Conservation (phyloP, 1,140 invertebrate genomes). For the Neocloeon triangulifer region DNA sequence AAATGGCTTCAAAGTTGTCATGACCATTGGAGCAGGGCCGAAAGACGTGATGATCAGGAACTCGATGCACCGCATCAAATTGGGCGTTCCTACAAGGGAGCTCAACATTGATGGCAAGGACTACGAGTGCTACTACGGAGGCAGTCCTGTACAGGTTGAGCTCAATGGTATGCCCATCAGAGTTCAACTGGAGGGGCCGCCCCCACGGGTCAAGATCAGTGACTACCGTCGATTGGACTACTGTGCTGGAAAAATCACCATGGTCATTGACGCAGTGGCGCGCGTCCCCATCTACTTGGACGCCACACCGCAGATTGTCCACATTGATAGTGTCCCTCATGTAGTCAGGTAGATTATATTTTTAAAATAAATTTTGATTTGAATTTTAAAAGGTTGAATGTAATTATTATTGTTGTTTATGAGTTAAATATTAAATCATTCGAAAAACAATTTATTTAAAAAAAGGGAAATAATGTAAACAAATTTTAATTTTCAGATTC, state of each 20-base stretch:
- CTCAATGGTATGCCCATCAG: slow-evolving; percentile 50
- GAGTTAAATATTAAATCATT: no score
- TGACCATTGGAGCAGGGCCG: no score
- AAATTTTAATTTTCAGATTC: no score
- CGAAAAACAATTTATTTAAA: no score
- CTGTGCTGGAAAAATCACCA: slow-evolving; percentile 56
- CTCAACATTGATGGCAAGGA: slow-evolving; percentile 67
- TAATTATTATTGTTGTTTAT: no score
- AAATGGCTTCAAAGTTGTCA: no score
- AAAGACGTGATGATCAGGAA: not conserved
- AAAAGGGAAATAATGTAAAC: no score
- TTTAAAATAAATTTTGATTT: no score
- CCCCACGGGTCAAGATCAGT: slow-evolving; percentile 52
- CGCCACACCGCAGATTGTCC: slow-evolving; percentile 58
- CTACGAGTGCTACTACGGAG: slow-evolving; percentile 82
- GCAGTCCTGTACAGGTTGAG: slow-evolving; percentile 60
- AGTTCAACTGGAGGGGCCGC: slow-evolving; percentile 62
- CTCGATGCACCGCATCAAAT: slow-evolving; percentile 33
- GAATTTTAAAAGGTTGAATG: no score
- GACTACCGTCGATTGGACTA: slow-evolving; percentile 43
- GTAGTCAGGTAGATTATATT: no score
- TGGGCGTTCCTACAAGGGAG: slow-evolving; percentile 81
- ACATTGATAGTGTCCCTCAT: slow-evolving; percentile 47
- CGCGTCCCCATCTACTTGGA: slow-evolving; percentile 66
- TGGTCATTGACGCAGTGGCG: slow-evolving; percentile 56